Evolutionary conservation across 1,140 invertebrate genomes (phyloP).

Genomic region (Bombus breviceps): DNA sequence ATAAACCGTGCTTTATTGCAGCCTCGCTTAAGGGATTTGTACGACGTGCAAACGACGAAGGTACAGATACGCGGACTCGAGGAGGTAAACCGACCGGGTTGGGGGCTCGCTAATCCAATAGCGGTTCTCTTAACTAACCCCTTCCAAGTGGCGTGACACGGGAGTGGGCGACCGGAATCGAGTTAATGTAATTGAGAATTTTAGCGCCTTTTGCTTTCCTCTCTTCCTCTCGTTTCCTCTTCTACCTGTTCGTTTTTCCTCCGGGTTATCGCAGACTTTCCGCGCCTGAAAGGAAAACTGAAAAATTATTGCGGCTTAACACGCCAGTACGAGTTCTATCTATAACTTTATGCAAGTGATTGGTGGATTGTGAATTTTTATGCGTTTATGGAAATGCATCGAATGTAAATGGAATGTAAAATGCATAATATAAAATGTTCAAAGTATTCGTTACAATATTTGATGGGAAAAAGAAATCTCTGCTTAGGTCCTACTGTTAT

Average conservation of each 20-base stretch:
- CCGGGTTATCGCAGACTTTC: background rate
- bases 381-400: too few relatives aligned
- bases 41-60: slow-evolving; percentile 74
- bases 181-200: slow-evolving; percentile 78
- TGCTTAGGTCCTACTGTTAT: too few relatives aligned
- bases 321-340: too few relatives aligned
- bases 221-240: slow-evolving; percentile 14
- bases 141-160: slow-evolving; percentile 68
- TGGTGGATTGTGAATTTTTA: too few relatives aligned
- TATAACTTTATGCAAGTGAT: too few relatives aligned
- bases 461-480: too few relatives aligned
- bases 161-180: slow-evolving; percentile 69
- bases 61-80: slow-evolving; percentile 59
- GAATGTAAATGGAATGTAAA: too few relatives aligned
- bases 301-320: background rate
- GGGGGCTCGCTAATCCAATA: slow-evolving; percentile 76
- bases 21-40: slow-evolving; percentile 73
- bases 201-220: slow-evolving; percentile 70
- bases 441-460: too few relatives aligned
- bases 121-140: slow-evolving; percentile 76
- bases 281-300: background rate
- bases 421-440: too few relatives aligned
- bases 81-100: slow-evolving; percentile 59
- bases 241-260: slow-evolving; percentile 37
- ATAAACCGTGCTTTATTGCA: slow-evolving; percentile 76